Percentiles rank a stretch among this genome's conserved stretches.
Conservation (phyloP, 2,797 vertebrate genomes). For the Lepidocolaptes lacrymiger region DNA sequence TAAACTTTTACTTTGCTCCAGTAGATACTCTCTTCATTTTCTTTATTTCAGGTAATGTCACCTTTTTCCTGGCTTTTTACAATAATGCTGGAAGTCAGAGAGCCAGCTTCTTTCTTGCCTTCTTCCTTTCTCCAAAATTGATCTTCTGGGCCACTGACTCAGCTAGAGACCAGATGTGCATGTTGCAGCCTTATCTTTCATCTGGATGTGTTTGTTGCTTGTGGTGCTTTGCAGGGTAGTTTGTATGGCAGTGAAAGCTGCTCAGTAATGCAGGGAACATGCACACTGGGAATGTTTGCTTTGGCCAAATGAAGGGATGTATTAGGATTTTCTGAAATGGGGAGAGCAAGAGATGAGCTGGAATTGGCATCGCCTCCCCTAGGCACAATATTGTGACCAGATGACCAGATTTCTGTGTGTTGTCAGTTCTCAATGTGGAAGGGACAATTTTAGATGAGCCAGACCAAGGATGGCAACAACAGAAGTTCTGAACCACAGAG, state of each 20-base stretch:
- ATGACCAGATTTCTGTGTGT: slow-evolving; percentile 68
- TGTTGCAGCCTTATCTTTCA: fast-evolving
- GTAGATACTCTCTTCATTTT: neutral
- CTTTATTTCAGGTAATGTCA: neutral
- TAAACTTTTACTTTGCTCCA: neutral
- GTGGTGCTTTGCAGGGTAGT: neutral
- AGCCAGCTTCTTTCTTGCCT: neutral
- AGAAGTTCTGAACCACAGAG: slow-evolving; percentile 33
- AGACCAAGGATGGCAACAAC: neutral
- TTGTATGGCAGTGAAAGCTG: neutral
- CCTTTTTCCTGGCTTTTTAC: neutral
- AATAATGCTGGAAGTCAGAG: neutral
- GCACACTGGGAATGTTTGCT: neutral
- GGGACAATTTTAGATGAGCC: slow-evolving; percentile 11
- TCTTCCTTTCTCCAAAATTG: neutral
- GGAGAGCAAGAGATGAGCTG: slow-evolving; percentile 60
- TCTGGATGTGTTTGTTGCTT: neutral
- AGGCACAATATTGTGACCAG: slow-evolving; percentile 49
- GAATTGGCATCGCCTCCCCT: neutral
- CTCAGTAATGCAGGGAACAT: neutral
- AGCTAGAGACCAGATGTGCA: neutral
- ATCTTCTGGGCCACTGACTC: neutral
- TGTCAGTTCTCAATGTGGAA: slow-evolving; percentile 26
- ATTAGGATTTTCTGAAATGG: slow-evolving; percentile 52
- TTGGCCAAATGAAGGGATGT: slow-evolving; percentile 46